Conservation (phyloP, 2,797 vertebrate genomes). For the Schizopygopsis malacanthus region DNA sequence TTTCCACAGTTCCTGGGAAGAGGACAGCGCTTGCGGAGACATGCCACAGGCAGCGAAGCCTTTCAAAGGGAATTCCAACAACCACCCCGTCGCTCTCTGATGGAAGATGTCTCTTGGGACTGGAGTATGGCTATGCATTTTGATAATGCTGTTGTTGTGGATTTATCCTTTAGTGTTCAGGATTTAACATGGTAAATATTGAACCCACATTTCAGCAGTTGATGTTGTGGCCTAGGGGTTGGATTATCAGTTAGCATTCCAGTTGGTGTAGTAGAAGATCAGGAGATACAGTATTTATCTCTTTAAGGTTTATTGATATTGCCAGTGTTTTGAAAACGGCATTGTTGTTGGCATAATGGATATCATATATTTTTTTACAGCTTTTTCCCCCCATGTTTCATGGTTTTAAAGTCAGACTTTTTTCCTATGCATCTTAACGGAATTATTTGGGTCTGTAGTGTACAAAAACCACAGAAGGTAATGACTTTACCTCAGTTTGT, state of each 20-base stretch:
- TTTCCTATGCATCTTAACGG: not conserved
- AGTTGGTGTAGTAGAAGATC: not conserved
- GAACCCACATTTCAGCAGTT: not conserved
- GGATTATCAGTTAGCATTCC: not conserved
- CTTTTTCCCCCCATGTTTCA: not conserved
- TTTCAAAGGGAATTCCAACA: conserved; percentile 32
- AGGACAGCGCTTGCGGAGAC: conserved; percentile 52
- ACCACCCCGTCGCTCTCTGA: conserved; percentile 30
- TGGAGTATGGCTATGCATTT: conserved; percentile 11
- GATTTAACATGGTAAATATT: not conserved
- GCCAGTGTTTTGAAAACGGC: not conserved
- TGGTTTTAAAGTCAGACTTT: not conserved
- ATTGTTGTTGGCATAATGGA: not conserved
- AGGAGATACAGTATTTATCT: not conserved
- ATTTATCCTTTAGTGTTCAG: not conserved
- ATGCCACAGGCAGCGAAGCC: conserved; percentile 30
- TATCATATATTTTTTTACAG: not conserved
- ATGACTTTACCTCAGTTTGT: not conserved
- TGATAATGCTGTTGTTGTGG: conserved; percentile 31
- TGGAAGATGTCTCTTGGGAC: conserved; percentile 20
- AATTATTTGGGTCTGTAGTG: not conserved
- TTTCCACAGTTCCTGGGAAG: conserved; percentile 34
- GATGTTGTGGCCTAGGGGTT: not conserved
- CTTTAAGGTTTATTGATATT: not conserved
- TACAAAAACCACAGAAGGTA: not conserved